A percentile compares a stretch with the other conserved stretches of the same genome.
phyloP scores from a whole-genome alignment of 2,888 invertebrate genomes.

The Drosophila incognita region DNA sequence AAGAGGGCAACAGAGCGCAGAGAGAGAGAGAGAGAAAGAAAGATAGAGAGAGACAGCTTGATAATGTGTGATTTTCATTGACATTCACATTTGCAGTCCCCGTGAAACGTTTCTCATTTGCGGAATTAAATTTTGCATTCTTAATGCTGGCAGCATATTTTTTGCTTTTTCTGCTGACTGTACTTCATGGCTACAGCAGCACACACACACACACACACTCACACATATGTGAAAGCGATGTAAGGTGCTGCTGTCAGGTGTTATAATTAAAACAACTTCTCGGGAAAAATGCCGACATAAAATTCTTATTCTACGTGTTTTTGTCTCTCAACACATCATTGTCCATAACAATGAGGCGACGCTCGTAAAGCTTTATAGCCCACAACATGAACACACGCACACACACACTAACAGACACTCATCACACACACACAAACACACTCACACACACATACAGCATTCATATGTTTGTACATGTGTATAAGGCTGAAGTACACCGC shows the following conservation, averaged over 20 bases:
- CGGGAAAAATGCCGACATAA: constrained; percentile 46
- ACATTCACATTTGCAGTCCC: constrained; percentile 19
- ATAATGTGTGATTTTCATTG: constrained; percentile 31
- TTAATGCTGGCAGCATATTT: constrained; percentile 37
- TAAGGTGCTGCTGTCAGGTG: constrained; percentile 37
- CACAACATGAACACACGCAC: constrained; percentile 20
- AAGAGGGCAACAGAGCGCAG: not conserved
- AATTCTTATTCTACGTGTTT: constrained; percentile 47
- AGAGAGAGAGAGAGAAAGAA: not conserved
- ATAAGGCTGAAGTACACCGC: constrained; percentile 10
- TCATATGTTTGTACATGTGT: not conserved
- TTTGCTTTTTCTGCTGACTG: constrained; percentile 39
- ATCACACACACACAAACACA: not conserved
- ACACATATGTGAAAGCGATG: constrained; percentile 9
- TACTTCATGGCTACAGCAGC: constrained; percentile 25
- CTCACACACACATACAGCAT: not conserved
- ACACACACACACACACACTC: not conserved
- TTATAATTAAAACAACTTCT: constrained; percentile 68
- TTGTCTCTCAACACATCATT: constrained; percentile 57
- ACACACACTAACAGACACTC: not conserved
- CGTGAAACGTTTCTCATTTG: constrained; percentile 59
- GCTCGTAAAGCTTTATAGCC: constrained; percentile 65
- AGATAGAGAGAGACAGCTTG: not conserved
- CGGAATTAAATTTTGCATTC: constrained; percentile 75
- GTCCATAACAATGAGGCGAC: constrained; percentile 64